Percentiles rank a stretch among this genome's conserved stretches.
phyloP scores from a whole-genome alignment of 2,888 invertebrate species.

The Epinotia nisella region DNA sequence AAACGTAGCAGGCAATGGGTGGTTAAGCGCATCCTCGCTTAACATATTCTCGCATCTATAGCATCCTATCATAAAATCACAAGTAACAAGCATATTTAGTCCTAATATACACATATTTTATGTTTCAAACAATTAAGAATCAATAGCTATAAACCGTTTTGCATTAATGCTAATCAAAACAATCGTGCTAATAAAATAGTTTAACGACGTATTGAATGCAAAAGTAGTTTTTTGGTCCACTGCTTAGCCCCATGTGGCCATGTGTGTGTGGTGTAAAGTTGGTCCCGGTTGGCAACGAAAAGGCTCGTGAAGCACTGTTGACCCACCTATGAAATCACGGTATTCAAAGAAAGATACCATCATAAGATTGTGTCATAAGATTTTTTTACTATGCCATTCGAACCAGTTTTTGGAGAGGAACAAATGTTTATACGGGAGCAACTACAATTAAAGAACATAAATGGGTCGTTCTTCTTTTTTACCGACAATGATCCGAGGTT shows the following conservation, averaged over 20 bases:
- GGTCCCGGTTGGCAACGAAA: neutral
- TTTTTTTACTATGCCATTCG: no score
- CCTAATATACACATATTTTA: neutral
- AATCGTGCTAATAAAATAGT: constrained; percentile 21
- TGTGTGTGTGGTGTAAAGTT: neutral
- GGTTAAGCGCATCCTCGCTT: neutral
- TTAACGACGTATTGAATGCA: constrained; percentile 23
- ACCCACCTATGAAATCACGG: neutral
- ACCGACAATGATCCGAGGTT: no score
- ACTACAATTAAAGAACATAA: no score
- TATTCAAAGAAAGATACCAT: neutral
- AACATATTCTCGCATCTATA: no score
- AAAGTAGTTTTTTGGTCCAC: constrained; percentile 4
- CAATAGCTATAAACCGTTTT: constrained; percentile 11
- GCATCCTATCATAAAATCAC: neutral
- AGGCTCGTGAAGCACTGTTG: neutral
- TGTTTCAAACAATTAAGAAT: constrained; percentile 14
- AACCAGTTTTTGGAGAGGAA: no score
- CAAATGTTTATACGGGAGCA: no score
- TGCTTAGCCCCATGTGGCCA: neutral
- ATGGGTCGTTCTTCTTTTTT: no score
- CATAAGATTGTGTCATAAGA: no score
- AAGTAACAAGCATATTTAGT: neutral
- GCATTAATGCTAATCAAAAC: constrained; percentile 8
- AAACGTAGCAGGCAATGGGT: neutral